Evolutionary conservation across 2,113 vertebrate genomes (phyloP).

Genomic region (Thinocorus orbignyianus): DNA sequence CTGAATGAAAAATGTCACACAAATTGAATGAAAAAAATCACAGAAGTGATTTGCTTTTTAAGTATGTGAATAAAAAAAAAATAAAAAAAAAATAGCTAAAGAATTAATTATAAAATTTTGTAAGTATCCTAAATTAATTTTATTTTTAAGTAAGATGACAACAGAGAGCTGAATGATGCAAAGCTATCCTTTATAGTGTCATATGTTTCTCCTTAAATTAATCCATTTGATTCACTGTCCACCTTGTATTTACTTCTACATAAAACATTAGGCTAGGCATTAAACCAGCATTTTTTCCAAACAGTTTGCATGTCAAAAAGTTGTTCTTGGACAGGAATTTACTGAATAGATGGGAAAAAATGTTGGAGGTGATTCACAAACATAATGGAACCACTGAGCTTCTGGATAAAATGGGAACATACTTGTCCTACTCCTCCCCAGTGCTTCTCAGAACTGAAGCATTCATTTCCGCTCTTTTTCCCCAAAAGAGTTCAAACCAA

Average conservation of each 20-base stretch:
- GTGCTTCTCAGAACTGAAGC: background rate
- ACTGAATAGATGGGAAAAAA: background rate
- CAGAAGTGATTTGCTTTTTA: background rate
- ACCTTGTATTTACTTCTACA: background rate
- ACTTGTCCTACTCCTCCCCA: background rate
- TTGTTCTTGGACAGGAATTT: background rate
- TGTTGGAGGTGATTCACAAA: background rate
- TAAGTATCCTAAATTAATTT: background rate
- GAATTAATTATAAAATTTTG: background rate
- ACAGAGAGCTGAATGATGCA: background rate
- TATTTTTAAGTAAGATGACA: background rate
- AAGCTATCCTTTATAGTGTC: background rate
- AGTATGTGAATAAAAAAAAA: background rate
- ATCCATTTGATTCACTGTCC: background rate
- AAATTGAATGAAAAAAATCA: too few species aligned
- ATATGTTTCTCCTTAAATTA: background rate
- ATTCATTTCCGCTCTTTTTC: background rate
- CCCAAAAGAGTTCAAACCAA: background rate
- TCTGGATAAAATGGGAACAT: background rate
- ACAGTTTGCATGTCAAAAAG: background rate
- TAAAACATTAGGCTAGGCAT: background rate
- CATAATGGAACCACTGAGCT: background rate
- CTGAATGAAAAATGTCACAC: background rate
- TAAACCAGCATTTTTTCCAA: background rate
- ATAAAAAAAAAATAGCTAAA: background rate